A percentile compares a stretch with the other conserved stretches of the same genome.
These are phyloP conservation scores for Bathynomus jamesi DNA, from an alignment of 1,140 invertebrate species.

Conservation along the genomic window DNA sequence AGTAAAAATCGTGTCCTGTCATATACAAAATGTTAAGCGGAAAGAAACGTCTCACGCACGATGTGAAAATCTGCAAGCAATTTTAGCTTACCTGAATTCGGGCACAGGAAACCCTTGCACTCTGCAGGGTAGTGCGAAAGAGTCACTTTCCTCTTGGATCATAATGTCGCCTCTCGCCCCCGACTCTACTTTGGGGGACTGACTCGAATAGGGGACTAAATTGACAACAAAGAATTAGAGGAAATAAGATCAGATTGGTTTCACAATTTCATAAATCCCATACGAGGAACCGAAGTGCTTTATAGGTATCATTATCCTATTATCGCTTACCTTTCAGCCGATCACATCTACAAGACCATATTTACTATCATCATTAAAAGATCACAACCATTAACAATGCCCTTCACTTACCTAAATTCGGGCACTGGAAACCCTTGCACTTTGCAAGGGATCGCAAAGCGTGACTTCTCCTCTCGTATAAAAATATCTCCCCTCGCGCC, in stretches of 20 bases:
- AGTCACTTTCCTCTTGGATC: not conserved
- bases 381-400: too few species aligned
- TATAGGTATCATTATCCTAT: too few species aligned
- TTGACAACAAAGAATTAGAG: not conserved
- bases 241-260: too few species aligned
- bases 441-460: slow-evolving; percentile 25
- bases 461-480: not conserved
- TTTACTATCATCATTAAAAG: too few species aligned
- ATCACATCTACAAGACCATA: too few species aligned
- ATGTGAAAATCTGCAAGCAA: too few species aligned
- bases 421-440: slow-evolving; percentile 60
- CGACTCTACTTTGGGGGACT: not conserved
- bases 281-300: too few species aligned
- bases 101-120: slow-evolving; percentile 60
- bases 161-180: not conserved
- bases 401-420: slow-evolving; percentile 39
- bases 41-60: too few species aligned
- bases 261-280: too few species aligned
- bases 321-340: too few species aligned
- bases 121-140: slow-evolving; percentile 25
- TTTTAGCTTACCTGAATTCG: slow-evolving; percentile 40
- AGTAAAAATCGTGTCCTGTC: too few species aligned
- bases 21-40: too few species aligned
- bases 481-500: not conserved
- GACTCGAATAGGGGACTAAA: not conserved